Percentiles rank a stretch among this genome's conserved stretches.
Evolutionary conservation across 1,140 invertebrate genomes (phyloP).

Genomic region (Cepaea nemoralis): DNA sequence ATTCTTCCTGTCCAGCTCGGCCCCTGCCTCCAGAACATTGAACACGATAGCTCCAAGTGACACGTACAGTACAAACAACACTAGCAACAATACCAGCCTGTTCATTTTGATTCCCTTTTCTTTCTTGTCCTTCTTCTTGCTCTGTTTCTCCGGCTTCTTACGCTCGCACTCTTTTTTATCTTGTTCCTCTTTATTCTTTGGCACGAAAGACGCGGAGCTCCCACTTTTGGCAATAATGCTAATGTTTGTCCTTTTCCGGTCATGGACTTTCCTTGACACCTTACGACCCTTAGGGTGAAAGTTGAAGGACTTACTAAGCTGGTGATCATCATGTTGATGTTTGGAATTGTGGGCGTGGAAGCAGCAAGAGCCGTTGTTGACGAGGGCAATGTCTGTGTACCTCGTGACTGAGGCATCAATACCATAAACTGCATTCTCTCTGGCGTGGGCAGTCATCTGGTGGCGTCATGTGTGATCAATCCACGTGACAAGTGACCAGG

Average conservation of each 20-base stretch:
- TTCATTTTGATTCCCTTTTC: constrained; percentile 34
- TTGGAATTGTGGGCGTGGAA: neutral
- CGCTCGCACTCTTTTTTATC: neutral
- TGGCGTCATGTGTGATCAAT: neutral
- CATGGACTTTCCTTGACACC: neutral
- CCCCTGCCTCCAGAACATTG: constrained; percentile 49
- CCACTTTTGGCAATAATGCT: neutral
- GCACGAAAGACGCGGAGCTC: neutral
- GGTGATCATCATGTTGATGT: neutral
- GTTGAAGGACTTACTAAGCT: neutral
- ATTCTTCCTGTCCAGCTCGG: constrained; percentile 46
- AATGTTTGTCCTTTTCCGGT: neutral
- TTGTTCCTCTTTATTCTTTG: neutral
- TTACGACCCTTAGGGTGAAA: neutral
- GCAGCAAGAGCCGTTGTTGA: neutral
- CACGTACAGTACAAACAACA: constrained; percentile 48
- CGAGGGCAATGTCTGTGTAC: neutral
- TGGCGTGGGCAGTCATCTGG: neutral
- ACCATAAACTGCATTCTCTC: neutral
- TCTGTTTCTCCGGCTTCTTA: neutral
- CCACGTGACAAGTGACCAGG: no score
- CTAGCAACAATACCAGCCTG: constrained; percentile 67
- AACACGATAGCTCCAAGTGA: constrained; percentile 53
- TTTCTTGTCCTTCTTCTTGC: neutral
- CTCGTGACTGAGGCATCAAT: neutral